Evolutionary conservation across 2,797 vertebrate species (phyloP), one percentile per base, ranked within the genome.

Genomic region (Anguilla obscura): DNA sequence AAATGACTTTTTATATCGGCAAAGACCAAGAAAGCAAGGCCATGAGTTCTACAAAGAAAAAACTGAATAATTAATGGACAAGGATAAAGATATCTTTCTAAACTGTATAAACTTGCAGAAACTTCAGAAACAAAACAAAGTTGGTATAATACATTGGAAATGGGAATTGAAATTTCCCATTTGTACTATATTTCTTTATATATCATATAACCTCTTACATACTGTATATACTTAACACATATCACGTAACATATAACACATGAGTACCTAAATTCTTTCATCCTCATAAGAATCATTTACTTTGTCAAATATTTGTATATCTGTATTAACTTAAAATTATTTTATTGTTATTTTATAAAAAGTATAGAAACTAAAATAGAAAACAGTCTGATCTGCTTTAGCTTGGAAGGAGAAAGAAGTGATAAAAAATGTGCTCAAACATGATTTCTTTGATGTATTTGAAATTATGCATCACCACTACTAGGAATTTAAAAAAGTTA

Each of bases 41-140:
- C 84, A 87, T 7, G 14, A 63, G 89, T 80, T 84, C 86, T 80
- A 48, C 82, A 30, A 86, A 88, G 76, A 86, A 80, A 45, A 24
- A 86, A 86, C 89, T 95, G 93, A 92, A 94, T 94, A 94, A 95
- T 95, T 94, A 91, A 95, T 93, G 87, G 74, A 88, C 88, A 74
- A 88, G 89, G 92, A 87, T 89, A 93, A 92, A 91, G 27, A 36
- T 74, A 12, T 74, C 16, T 48, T 80, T 1, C 48, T 48, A 16
- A 80, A 80, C 76, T 80, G 76, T 24, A 36, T 6, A 80, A 36
- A 80, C 40, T 45, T 45, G 40, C 40, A 45, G 40, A 45, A 45
- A 45, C 40, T 45, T 80, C 0, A 40, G 24, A 79, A 50, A 24
- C 79, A 82, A 82, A 21, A 24, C 76, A 1, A 16, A 48, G n/a